phyloP scores from a whole-genome alignment of 2,113 vertebrate species.

The Myiopsitta monachus region DNA sequence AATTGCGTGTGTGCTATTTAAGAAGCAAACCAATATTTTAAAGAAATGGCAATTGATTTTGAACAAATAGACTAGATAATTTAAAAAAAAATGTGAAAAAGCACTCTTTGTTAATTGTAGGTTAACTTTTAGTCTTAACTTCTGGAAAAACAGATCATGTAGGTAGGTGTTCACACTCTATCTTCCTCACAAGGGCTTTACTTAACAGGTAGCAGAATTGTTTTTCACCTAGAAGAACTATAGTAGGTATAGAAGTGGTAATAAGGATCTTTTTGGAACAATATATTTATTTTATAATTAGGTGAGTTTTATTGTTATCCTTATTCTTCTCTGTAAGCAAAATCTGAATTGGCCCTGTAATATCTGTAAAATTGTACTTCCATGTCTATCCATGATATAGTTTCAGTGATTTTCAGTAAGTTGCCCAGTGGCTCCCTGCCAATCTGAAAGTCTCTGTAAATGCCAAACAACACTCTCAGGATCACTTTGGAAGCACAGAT shows the following conservation, averaged over 20 bases:
- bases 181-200: neutral
- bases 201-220: neutral
- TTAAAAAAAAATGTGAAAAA: neutral
- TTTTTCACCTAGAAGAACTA: neutral
- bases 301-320: neutral
- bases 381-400: neutral
- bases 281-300: neutral
- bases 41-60: neutral
- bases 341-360: neutral
- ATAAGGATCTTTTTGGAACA: neutral
- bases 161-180: neutral
- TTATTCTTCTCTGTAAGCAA: neutral
- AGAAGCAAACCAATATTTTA: neutral
- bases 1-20: neutral
- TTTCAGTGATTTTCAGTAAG: conserved; percentile 45
- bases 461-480: conserved; percentile 48
- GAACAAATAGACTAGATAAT: neutral
- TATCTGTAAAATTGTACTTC: conserved; percentile 49
- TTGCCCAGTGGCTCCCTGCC: conserved; percentile 56
- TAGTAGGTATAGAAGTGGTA: neutral
- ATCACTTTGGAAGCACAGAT: conserved; percentile 49
- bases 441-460: conserved; percentile 58
- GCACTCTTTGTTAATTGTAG: neutral
- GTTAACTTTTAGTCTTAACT: neutral
- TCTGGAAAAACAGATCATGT: neutral